Evolutionary conservation across 2,888 invertebrate genomes (phyloP), one percentile per base, ranked within the genome.

Genomic region (Lamellibrachia columna): DNA sequence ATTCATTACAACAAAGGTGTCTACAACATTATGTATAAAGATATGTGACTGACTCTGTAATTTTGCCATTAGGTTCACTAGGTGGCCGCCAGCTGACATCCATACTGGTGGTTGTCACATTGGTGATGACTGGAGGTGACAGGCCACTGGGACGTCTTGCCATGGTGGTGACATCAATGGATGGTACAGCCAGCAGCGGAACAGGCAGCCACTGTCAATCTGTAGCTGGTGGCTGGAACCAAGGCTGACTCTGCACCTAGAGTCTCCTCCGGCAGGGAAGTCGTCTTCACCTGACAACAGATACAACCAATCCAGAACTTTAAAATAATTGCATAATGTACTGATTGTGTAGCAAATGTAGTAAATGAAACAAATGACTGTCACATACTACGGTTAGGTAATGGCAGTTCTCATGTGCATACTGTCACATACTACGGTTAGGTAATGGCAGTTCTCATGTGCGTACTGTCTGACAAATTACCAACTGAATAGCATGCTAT

Each of bases 141-240:
- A 95, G 95, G 9, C 94, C 94, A 40, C 93, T 60, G 1, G 96
- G 96, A 28, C 94, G 93, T 3, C 95, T 94, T 92, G 96, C 96
- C 22, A 95, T 95, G 40, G 96, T 96, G 28, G 92, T 94, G 75
- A 96, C 95, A 3, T 93, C 93, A 92, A 95, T 95, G 11, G 92
- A 91, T 1, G 94, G 96, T 95, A 92, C 96, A 96, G 0, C 96
- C 96, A 52, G 94, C 95, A 22, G 93, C 94, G 3, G 96, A 96
- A 93, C 96, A 96, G 6, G 95, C 96, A 92, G 95, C 96, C 52
- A 96, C 75, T 22, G 15, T 75, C 15, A 75, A 22, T 3, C 75
- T 75, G 75, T 75, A 75, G 15, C 22, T 75, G 75, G 75, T 75
- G 75, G 75, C 75, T 6, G 75, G 22, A 22, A 3, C 22, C 75